phyloP scores from a whole-genome alignment of 2,888 invertebrate species.

The Leucophenga maculata region DNA sequence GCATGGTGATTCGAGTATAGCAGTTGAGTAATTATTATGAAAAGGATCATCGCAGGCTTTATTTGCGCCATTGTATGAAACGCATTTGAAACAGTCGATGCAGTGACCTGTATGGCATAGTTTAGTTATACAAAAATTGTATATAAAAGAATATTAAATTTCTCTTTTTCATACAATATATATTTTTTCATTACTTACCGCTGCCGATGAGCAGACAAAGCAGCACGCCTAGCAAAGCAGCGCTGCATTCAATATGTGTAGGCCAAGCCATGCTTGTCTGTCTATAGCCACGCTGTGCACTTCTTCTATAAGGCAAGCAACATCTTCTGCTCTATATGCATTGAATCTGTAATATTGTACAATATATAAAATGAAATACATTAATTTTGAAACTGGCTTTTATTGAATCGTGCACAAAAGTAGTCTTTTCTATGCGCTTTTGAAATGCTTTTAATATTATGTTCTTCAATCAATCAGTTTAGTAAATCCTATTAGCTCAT shows the following conservation, averaged over 20 bases:
- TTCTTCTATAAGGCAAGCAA: not conserved
- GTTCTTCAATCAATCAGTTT: no score
- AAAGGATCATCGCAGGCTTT: conserved; percentile 94
- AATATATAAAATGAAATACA: no score
- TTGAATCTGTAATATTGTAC: not conserved
- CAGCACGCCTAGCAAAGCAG: conserved; percentile 30
- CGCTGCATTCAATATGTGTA: conserved; percentile 36
- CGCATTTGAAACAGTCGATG: conserved; percentile 98
- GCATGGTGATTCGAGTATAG: conserved; percentile 90
- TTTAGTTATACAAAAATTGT: no score
- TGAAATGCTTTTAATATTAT: no score
- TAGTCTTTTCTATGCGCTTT: no score
- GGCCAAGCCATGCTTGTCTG: conserved; percentile 39
- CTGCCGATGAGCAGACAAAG: conserved; percentile 49
- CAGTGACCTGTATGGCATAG: conserved; percentile 72
- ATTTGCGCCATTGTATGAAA: conserved; percentile 90
- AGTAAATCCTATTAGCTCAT: no score
- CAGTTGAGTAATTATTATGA: conserved; percentile 90
- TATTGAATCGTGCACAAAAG: no score
- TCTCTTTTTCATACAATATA: not conserved
- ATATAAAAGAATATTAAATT: no score
- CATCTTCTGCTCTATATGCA: not conserved
- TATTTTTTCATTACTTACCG: conserved; percentile 41
- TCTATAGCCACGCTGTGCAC: not conserved
- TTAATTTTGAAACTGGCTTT: no score